Evolutionary conservation across 2,113 vertebrate species (phyloP).

Genomic region (Dryoscopus gambensis): DNA sequence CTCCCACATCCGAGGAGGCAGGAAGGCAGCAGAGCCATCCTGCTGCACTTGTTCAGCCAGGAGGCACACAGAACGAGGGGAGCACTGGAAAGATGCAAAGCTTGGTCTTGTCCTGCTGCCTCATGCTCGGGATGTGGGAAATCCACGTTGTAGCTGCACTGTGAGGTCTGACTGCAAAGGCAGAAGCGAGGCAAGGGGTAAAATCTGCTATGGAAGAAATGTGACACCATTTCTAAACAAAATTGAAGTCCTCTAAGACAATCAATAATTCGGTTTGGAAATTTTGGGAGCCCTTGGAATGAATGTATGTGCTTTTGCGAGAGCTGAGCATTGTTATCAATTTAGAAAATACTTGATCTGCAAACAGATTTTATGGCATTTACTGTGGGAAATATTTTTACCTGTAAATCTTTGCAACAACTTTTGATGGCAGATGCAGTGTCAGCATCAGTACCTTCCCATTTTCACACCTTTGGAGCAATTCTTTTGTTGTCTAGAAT

Average conservation of each 20-base stretch:
- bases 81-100: neutral
- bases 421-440: neutral
- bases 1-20: neutral
- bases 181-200: neutral
- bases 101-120: neutral
- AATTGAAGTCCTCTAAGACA: neutral
- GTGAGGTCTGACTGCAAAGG: neutral
- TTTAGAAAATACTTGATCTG: neutral
- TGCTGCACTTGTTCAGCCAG: neutral
- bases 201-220: neutral
- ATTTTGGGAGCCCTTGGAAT: neutral
- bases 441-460: neutral
- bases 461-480: neutral
- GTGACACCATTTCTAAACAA: neutral
- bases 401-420: neutral
- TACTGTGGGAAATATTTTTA: neutral
- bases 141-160: accelerated
- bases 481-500: neutral
- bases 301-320: neutral
- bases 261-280: neutral
- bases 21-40: neutral
- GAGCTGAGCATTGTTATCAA: neutral
- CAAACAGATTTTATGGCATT: neutral
- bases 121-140: neutral
- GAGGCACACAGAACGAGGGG: neutral